Evolutionary conservation across 2,888 invertebrate genomes (phyloP), one percentile per base, ranked within the genome.

Genomic region (Philereme vetulata): DNA sequence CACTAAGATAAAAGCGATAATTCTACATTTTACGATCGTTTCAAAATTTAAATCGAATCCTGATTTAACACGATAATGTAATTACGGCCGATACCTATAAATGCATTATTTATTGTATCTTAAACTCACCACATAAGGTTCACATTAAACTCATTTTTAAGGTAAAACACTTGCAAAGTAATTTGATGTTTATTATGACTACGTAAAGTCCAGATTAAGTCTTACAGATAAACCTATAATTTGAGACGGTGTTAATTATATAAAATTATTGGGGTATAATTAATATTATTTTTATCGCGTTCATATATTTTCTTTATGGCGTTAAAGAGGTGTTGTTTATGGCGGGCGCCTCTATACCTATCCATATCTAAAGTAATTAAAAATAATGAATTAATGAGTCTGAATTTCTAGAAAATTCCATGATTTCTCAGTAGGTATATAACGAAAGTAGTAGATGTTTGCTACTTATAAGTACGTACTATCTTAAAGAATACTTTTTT

Each of bases 211-310:
- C 48, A 63, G 61, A 50, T 36, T 51, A 46, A 34, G 10, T 6
- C 10, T 11, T 7, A 4, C 5, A 8, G 43, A 51, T 49, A 49
- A 45, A 6, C 7, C 32, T 55, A 40, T 54, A 53, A 57, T 56
- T 60, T 48, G 52, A 55, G 55, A 44, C 50, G 49, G 59, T 43
- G 61, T 57, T 53, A 53, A 60, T 49, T 52, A 47, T 51, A 64
- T 62, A 9, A 64, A 67, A 56, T 45, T 51, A 64, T 67, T 58
- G 54, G 51, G 6, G 48, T 49, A 44, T 63, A 59, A 59, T 61
- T 61, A 55, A 52, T 48, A 61, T 60, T 21, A 47, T 47, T 51
- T 58, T 21, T 55, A 46, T 47, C 43, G 32, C 48, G 52, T 34
- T 52, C 40, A 52, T 51, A 34, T 35, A 56, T 45, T 49, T 51